phyloP scores from a whole-genome alignment of 2,113 vertebrate genomes.

The Paratilapia polleni region DNA sequence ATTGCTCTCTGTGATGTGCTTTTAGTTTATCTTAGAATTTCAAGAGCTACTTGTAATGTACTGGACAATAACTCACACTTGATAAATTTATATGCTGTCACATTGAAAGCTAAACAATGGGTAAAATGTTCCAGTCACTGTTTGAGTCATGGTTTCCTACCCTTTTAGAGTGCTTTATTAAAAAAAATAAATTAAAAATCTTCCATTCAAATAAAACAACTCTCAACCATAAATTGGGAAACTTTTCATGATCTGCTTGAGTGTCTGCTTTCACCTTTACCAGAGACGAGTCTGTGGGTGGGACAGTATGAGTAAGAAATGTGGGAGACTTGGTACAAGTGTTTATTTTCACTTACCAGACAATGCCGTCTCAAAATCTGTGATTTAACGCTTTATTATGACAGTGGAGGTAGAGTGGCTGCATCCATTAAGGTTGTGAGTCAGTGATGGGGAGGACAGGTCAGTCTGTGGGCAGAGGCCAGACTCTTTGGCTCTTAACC shows the following conservation, averaged over 20 bases:
- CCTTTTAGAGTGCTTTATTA: neutral
- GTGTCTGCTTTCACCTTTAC: slow-evolving; percentile 58
- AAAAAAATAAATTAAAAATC: neutral
- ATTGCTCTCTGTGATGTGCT: neutral
- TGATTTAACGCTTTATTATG: slow-evolving; percentile 59
- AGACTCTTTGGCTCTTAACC: slow-evolving; percentile 53
- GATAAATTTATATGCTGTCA: slow-evolving; percentile 8
- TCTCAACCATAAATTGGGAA: neutral
- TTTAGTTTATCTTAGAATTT: slow-evolving; percentile 15
- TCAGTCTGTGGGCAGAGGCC: slow-evolving; percentile 46
- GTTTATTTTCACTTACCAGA: slow-evolving; percentile 65
- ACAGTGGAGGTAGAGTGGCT: slow-evolving; percentile 38
- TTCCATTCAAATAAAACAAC: neutral
- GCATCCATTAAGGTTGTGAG: slow-evolving; percentile 60
- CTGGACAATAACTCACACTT: slow-evolving; percentile 10
- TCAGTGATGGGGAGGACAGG: slow-evolving; percentile 45
- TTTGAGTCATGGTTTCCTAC: slow-evolving; percentile 3
- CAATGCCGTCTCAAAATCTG: slow-evolving; percentile 39
- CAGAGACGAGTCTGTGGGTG: slow-evolving; percentile 55
- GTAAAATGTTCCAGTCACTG: neutral
- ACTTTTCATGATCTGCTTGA: neutral
- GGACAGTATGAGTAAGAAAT: slow-evolving; percentile 57
- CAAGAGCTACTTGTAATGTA: neutral
- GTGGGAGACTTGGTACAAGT: slow-evolving; percentile 50
- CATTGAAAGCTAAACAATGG: neutral